These are phyloP conservation scores for Nudaria mundana DNA, from an alignment of 2,888 invertebrate species.

Conservation along the genomic window DNA sequence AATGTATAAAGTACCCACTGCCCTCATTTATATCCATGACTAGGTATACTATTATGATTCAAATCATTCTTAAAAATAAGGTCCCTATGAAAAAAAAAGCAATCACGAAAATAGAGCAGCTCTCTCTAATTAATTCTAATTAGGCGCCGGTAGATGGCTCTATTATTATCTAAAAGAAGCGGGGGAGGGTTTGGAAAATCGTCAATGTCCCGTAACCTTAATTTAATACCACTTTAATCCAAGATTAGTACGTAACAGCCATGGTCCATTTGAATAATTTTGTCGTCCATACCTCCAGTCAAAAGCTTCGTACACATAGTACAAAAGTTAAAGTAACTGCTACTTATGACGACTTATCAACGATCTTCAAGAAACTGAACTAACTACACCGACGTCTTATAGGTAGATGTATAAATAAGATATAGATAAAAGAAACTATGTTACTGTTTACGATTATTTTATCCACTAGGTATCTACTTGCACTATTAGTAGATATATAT, in stretches of 20 bases:
- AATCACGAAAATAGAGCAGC: slow-evolving; percentile 43
- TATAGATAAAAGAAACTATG: slow-evolving; percentile 13
- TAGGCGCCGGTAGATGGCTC: slow-evolving; percentile 47
- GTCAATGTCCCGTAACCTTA: slow-evolving; percentile 61
- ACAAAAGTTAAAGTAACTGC: too few relatives aligned
- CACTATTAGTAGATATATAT: too few relatives aligned
- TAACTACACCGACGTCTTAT: neutral
- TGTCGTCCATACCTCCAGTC: slow-evolving; percentile 44
- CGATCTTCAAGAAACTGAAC: slow-evolving; percentile 6
- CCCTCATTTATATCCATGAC: too few relatives aligned
- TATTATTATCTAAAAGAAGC: slow-evolving; percentile 44
- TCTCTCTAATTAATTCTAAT: slow-evolving; percentile 63
- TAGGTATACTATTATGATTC: too few relatives aligned
- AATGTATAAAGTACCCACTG: too few relatives aligned
- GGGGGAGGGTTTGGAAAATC: slow-evolving; percentile 54
- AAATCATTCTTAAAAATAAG: too few relatives aligned
- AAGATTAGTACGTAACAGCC: slow-evolving; percentile 47
- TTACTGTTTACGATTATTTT: slow-evolving; percentile 1
- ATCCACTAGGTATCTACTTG: neutral
- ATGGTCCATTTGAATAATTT: slow-evolving; percentile 63
- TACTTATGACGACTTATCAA: slow-evolving; percentile 9
- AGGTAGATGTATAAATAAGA: slow-evolving; percentile 6
- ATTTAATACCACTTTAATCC: slow-evolving; percentile 56
- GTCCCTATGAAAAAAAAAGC: slow-evolving; percentile 39
- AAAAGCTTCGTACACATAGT: too few relatives aligned